A percentile compares a stretch with the other conserved stretches of the same genome.
phyloP scores from a whole-genome alignment of 2,797 vertebrate genomes.

The Acipenser ruthenus region DNA sequence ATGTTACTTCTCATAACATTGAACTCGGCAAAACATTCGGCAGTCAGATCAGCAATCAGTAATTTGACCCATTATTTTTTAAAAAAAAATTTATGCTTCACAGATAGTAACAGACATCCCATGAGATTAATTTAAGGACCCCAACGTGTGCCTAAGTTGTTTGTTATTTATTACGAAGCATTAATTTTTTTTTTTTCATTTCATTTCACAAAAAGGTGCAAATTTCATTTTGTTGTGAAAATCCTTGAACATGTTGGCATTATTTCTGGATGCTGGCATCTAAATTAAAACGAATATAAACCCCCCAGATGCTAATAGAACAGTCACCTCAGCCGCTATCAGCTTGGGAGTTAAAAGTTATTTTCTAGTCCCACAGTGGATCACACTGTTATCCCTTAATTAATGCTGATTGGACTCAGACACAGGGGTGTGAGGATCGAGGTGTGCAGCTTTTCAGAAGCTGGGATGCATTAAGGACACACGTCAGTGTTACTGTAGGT shows the following conservation, averaged over 20 bases:
- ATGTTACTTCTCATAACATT: too few relatives aligned
- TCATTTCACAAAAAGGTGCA: background rate
- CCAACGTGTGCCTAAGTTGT: too few relatives aligned
- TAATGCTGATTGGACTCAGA: slow-evolving; percentile 11
- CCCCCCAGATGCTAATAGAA: slow-evolving; percentile 51
- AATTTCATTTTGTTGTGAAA: background rate
- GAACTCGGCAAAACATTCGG: too few relatives aligned
- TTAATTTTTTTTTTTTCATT: too few relatives aligned
- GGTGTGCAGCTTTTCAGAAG: too few relatives aligned
- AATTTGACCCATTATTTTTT: too few relatives aligned
- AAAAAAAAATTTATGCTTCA: background rate
- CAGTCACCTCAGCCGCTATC: slow-evolving; percentile 57
- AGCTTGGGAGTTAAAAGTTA: slow-evolving; percentile 49
- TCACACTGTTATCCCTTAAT: slow-evolving; percentile 9
- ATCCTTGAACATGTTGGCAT: background rate
- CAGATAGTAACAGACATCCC: background rate
- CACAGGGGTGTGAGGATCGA: background rate
- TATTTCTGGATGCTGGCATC: slow-evolving; percentile 3
- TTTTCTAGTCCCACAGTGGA: slow-evolving; percentile 22
- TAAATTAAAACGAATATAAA: slow-evolving; percentile 47
- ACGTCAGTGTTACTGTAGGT: too few relatives aligned
- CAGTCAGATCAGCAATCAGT: too few relatives aligned
- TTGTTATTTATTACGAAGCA: too few relatives aligned
- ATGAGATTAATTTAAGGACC: too few relatives aligned
- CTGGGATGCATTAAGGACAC: too few relatives aligned